These are phyloP conservation scores for Rhombomys opimus DNA, from an alignment of 2,113 vertebrate genomes.

Conservation along the genomic window DNA sequence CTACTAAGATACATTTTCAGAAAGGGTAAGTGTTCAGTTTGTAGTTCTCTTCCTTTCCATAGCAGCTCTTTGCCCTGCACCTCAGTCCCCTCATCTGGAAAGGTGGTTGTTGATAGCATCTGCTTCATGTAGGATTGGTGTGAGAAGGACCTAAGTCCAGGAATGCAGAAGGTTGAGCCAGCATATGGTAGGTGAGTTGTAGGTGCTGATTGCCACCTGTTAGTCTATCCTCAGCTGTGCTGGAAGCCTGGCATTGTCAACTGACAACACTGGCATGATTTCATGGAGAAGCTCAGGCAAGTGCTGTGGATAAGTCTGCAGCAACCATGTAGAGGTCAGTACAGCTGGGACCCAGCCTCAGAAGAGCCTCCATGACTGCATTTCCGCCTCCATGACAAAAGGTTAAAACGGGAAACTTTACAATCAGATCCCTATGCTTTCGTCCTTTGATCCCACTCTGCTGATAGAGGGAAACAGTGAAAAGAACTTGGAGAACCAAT, in stretches of 20 bases:
- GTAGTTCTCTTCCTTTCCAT: background rate
- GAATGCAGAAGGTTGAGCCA: background rate
- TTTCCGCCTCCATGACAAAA: rapidly evolving
- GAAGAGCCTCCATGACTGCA: background rate
- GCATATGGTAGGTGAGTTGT: rapidly evolving
- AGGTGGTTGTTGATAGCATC: background rate
- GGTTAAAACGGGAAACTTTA: background rate
- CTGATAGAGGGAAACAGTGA: background rate
- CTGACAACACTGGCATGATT: background rate
- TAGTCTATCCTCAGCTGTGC: background rate
- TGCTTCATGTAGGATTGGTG: background rate
- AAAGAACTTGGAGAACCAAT: background rate
- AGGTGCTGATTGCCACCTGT: too few species aligned
- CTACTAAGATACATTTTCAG: background rate
- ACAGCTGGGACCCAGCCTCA: rapidly evolving
- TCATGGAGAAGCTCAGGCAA: background rate
- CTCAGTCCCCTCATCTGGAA: background rate
- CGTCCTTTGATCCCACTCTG: background rate
- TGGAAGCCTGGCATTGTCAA: background rate
- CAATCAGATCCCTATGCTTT: background rate
- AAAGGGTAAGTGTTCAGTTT: background rate
- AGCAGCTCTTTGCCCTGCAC: background rate
- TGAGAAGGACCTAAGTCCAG: background rate
- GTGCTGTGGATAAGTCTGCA: background rate
- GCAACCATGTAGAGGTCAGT: rapidly evolving